A percentile compares a stretch with the other conserved stretches of the same genome.
Conservation (phyloP, 2,797 vertebrate genomes). For the Uromys caudimaculatus region DNA sequence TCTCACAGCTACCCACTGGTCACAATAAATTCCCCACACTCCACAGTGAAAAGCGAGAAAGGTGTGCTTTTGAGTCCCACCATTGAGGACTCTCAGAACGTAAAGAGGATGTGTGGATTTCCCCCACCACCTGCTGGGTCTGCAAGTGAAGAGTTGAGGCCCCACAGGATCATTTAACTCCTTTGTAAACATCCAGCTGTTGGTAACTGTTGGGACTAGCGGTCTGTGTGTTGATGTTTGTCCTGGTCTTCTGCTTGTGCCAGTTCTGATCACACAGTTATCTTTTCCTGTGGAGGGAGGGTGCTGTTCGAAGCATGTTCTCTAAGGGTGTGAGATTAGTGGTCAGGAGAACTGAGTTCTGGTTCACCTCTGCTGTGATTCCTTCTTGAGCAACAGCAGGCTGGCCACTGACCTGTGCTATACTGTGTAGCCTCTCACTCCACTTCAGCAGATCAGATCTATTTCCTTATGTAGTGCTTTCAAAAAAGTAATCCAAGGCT, state of each 20-base stretch:
- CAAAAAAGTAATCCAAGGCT: background rate
- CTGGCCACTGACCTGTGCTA: background rate
- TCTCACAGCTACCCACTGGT: constrained; percentile 21
- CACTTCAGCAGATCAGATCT: background rate
- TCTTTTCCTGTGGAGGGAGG: background rate
- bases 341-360: background rate
- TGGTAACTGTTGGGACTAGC: background rate
- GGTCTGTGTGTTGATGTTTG: background rate
- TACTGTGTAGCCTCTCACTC: background rate
- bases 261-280: background rate
- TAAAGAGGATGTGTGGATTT: background rate
- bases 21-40: constrained; percentile 41
- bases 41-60: constrained; percentile 30
- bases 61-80: background rate
- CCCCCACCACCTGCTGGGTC: background rate
- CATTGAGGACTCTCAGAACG: background rate
- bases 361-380: background rate
- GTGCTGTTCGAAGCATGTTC: background rate
- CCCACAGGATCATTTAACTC: background rate
- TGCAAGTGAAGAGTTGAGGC: background rate
- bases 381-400: background rate
- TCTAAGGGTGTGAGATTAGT: background rate
- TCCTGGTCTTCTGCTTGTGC: background rate
- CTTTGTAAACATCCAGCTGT: background rate
- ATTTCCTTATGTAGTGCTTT: background rate